Evolutionary conservation across 2,888 invertebrate genomes (phyloP), one percentile per base, ranked within the genome.

Genomic region (Vesta saturnalis): DNA sequence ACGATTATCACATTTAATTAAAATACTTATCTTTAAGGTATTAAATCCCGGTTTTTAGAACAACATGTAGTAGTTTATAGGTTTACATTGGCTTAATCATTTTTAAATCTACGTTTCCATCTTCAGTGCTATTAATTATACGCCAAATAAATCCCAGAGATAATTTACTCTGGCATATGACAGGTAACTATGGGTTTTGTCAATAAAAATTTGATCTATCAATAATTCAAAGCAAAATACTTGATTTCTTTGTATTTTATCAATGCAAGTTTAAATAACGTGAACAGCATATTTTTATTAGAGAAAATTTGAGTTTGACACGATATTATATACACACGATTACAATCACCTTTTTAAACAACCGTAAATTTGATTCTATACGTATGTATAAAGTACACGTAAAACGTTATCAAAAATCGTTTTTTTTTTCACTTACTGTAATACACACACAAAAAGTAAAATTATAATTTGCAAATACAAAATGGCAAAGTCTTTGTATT

Each of bases 241-340:
- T 52, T 52, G 19, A 18, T 21, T 19, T 39, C 39, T 19, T 19
- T 52, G 19, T 52, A 18, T 52, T 18, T 52, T 52, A 52, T 52
- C 52, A 19, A 52, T 19, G 19, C 19, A 52, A 52, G 52, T 19
- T 52, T 19, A 52, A 21, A 19, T 19, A 52, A 52, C 52, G 19
- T 19, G 52, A 52, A 52, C 21, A 52, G 19, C 52, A 21, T 18
- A 52, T 19, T 19, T 19, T 49, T 52, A 52, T 19, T n/a, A 52
- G 8, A 18, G 19, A 19, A 52, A 19, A 52, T 8, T 52, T 15
- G 47, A 52, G 19, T 18, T 52, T 52, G 52, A 52, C 52, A 52
- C 52, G 52, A 52, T 12, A 21, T 21, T 52, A 43, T 21, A 19
- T 19, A 52, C 19, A 18, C 12, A 12, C 18, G 52, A 52, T 52